Base-by-base conservation (phyloP, 2,797 vertebrate genomes). In the Coregonus suidteri region DNA sequence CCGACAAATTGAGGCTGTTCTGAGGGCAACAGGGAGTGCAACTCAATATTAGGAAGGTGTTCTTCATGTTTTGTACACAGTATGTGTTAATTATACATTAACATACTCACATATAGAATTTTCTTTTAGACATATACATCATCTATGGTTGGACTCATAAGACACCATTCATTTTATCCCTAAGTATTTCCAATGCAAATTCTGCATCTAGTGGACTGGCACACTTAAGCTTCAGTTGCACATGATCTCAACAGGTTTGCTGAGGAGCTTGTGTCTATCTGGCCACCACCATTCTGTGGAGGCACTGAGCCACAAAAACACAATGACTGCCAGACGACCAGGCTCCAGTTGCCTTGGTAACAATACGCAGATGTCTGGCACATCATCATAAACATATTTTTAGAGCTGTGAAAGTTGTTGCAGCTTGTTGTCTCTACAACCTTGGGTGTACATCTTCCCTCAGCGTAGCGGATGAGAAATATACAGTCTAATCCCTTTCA, bases 291-390 rank as follows among this genome's bases (percentile, higher is more conserved):
- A 54, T 30, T 70, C 31, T 47, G n/a, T 20, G n/a, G 51, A 70
- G 66, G 11, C 52, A 15, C 51, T 34, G 31, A 13, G 66, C 3
- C 31, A 35, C 41, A 72, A 77, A 25, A 59, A 47, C 25, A 59
- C 59, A 4, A 25, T 25, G 59, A 25, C 7, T 77, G 25, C 59
- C 56, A 77, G 18, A 47, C n/a, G 16, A 18, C 73, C 14, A 15
- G 37, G 69, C 25, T 77, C 35, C 76, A 52, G 76, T 77, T 77
- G 59, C 70, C 76, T 64, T 77, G 71, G 76, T 35, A 62, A 77
- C 76, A 47, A 47, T 77, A 73, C 30, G 14, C 62, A 73, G 76
- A 66, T 51, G 76, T 73, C 71, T 73, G 76, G 76, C 59, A 25
- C 2, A 59, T 47, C 41, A 47, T 47, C 41, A 47, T 30, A 25